These are phyloP conservation scores for Buphagus erythrorhynchus DNA, from an alignment of 2,797 vertebrate genomes.

Conservation along the genomic window DNA sequence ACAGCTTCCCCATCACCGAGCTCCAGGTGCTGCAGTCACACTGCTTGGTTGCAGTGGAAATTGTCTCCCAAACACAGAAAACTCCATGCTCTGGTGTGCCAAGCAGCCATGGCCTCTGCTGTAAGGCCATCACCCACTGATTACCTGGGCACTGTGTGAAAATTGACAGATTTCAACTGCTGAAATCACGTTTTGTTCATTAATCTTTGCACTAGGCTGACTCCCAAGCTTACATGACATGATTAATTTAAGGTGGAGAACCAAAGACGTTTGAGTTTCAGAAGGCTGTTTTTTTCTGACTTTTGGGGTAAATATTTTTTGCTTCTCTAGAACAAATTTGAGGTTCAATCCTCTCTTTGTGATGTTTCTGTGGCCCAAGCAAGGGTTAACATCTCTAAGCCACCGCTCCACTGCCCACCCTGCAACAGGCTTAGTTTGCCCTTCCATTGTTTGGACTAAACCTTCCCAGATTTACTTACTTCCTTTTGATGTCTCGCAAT, in stretches of 20 bases:
- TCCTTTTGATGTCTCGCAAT: slow-evolving; percentile 86
- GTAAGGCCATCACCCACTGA: background rate
- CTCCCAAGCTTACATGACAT: background rate
- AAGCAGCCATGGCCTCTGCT: background rate
- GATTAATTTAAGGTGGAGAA: background rate
- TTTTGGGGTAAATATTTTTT: background rate
- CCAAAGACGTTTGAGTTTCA: background rate
- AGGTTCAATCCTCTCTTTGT: background rate
- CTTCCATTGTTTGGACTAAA: slow-evolving; percentile 75
- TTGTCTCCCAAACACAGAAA: background rate
- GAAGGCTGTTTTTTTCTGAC: background rate
- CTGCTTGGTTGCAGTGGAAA: background rate
- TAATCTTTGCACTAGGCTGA: background rate
- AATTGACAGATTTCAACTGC: background rate
- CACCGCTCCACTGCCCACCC: slow-evolving; percentile 33
- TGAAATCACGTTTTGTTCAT: background rate
- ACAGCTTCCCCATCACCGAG: background rate
- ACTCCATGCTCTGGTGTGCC: background rate
- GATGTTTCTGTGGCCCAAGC: background rate
- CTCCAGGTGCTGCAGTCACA: background rate
- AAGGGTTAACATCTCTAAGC: slow-evolving; percentile 72
- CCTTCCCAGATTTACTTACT: slow-evolving; percentile 76
- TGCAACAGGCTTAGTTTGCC: slow-evolving; percentile 57
- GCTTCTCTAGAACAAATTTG: background rate
- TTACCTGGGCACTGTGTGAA: background rate